Evolutionary conservation across 2,888 invertebrate genomes (phyloP).

Genomic region (Heteropelma amictum): DNA sequence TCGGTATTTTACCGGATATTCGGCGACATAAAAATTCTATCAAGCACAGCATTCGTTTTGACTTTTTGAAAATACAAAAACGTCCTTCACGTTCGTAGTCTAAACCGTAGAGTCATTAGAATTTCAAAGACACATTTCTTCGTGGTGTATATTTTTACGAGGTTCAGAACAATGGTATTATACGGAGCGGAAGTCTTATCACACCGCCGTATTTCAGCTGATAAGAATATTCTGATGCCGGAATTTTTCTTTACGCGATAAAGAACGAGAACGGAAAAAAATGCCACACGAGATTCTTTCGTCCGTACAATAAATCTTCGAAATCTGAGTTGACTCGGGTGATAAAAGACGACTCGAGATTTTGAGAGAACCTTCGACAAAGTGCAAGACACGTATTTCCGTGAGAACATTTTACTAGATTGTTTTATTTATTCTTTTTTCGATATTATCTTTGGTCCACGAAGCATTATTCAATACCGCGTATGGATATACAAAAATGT

Average conservation of each 20-base stretch:
- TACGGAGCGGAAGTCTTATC: conserved; percentile 19
- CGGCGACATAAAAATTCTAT: too few species aligned
- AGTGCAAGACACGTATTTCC: not conserved
- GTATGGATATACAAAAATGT: too few species aligned
- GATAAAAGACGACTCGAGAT: conserved; percentile 23
- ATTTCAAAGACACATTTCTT: conserved; percentile 1
- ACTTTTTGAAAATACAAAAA: too few species aligned
- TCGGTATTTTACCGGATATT: too few species aligned
- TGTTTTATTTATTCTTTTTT: conserved; percentile 31
- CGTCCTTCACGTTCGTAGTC: too few species aligned
- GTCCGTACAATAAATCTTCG: conserved; percentile 3
- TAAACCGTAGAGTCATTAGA: too few species aligned
- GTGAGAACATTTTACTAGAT: conserved; percentile 27
- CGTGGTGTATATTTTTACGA: conserved; percentile 1
- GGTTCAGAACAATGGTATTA: conserved; percentile 1
- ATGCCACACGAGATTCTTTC: not conserved
- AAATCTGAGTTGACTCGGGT: conserved; percentile 10
- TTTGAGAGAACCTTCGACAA: conserved; percentile 6
- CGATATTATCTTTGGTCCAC: conserved; percentile 18
- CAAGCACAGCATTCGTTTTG: too few species aligned
- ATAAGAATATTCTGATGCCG: conserved; percentile 11
- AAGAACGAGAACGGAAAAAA: not conserved
- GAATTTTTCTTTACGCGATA: not conserved
- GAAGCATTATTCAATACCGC: conserved; percentile 19
- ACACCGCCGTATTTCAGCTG: not conserved